Evolutionary conservation across 2,113 vertebrate species (phyloP), one percentile per base, ranked within the genome.

Genomic region (Antechinus stuartii): DNA sequence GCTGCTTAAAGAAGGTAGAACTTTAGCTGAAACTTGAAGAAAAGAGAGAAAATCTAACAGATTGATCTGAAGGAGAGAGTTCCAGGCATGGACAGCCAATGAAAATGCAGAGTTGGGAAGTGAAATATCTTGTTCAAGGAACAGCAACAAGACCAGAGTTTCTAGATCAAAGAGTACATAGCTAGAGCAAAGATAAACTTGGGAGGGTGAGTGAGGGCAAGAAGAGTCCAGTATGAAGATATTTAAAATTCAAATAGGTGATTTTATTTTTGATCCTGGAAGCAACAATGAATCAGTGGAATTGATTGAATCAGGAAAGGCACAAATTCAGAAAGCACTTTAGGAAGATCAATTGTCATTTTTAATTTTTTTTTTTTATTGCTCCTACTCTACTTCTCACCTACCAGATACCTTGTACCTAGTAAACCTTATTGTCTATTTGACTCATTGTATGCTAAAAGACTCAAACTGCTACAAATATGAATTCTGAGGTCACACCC

Each of bases 401-500:
- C 68, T 84, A 8, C n/a, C n/a, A 8, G 0, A 4, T 76, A 35
- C 35, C 30, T n/a, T n/a, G 16, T 19, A 84, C 35, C 42, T 76
- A 84, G 19, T 84, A 76, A 76, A n/a, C 68, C 19, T 84, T 42
- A 42, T 23, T 84, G 68, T 8, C 42, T 84, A 22, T 84, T 84
- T 19, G n/a, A 84, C 19, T 84, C 14, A 84, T 42, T 84, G 68
- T 42, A 42, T 1, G 23, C 16, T 42, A 42, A 84, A 42, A 42
- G n/a, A 42, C n/a, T n/a, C 68, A 84, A 42, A n/a, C 68, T 42
- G 22, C 68, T 23, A n/a, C n/a, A 84, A 84, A 84, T 84, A 84
- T 52, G 93, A 94, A 30, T 92, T 91, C 27, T 61, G 24, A 91
- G 54, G 89, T 56, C 27, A 92, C 35, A 49, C n/a, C 68, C 35